Base-by-base conservation (phyloP, 2,888 invertebrate species). In the Rhopalosiphum nymphaeae region DNA sequence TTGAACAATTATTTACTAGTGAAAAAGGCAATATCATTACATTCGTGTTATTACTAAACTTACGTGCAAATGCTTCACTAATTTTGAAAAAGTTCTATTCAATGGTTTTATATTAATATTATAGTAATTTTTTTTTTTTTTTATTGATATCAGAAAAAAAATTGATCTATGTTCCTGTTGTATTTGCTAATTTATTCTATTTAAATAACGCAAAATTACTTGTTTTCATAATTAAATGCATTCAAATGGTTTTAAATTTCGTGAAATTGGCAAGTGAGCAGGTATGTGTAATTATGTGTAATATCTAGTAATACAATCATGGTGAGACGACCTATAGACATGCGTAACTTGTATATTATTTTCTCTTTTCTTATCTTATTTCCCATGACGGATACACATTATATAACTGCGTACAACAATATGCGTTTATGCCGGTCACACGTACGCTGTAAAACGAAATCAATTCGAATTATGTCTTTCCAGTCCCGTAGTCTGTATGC, bases 391-490 rank as follows among this genome's bases (percentile, higher is more conserved):
- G 21, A 21, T 21, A 36, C 16, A 36, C 67, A 36, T 36, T 36
- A n/a, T n/a, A 16, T 9, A 78, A 36, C 3, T 42, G 7, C 2
- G 78, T 78, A 25, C 78, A 36, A 78, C 78, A 21, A 21, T 78
- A 78, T 36, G 78, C 36, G 78, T 78, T 36, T 36, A 7, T 36
- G 78, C 78, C 78, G 21, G 36, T 78, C 78, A 78, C 78, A 78
- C 36, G 21, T 78, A 78, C 46, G 26, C 56, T 25, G 13, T 36
- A 11, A 46, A 89, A n/a, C 36, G 89, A 93, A 93, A 93, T 93
- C 89, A 93, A 90, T 93, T 93, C 85, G 36, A 89, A 93, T 90
- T 89, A 90, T 85, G 87, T 36, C 9, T 78, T 78, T 9, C 36
- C 36, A 36, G 9, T 21, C 3, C 46, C 25, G 46, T 7, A 86